Evolutionary conservation across 2,113 vertebrate species (phyloP), one percentile per base, ranked within the genome.

Genomic region (Bathybates hornii): DNA sequence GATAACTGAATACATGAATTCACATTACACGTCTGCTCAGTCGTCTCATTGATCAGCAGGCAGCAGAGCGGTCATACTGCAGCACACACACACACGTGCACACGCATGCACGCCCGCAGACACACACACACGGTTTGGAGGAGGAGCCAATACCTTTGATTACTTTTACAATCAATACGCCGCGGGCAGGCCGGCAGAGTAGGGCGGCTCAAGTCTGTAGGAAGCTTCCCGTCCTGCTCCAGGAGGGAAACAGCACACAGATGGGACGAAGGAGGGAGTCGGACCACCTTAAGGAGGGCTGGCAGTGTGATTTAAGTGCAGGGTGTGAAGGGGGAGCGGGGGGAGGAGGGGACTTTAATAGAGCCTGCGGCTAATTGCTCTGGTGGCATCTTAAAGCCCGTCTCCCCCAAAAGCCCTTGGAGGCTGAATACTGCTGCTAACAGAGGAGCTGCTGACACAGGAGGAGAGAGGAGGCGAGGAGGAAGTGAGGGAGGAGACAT

Each of bases 351-450:
- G 83, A 83, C 85, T 89, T 92, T 91, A 93, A 94, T 91, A 94
- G 93, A 93, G 91, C 85, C 85, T 78, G 71, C 71, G 50, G 81
- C 88, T 94, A 93, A 95, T 92, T 93, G 92, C 87, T 89, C 86
- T 19, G 17, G 86, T 88, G 86, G 91, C 92, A 94, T 92, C 93
- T 94, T 92, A 86, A 94, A 89, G 73, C 83, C 17, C 3, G 90
- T 93, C 93, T 91, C 89, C 89, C 90, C 91, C 86, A 93, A 93
- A 93, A 92, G 82, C 88, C 90, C 94, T 95, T 94, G 92, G 90
- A 95, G 85, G 80, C 84, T 57, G 80, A 81, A 89, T 32, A 80
- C 81, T 79, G 82, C 84, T 85, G 87, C 87, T 92, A 87, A 89
- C 59, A 63, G 68, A 27, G 68, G 88, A 88, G 84, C 79, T 92